A percentile compares a stretch with the other conserved stretches of the same genome.
phyloP scores from a whole-genome alignment of 2,797 vertebrate species.

The Loriculus beryllinus region DNA sequence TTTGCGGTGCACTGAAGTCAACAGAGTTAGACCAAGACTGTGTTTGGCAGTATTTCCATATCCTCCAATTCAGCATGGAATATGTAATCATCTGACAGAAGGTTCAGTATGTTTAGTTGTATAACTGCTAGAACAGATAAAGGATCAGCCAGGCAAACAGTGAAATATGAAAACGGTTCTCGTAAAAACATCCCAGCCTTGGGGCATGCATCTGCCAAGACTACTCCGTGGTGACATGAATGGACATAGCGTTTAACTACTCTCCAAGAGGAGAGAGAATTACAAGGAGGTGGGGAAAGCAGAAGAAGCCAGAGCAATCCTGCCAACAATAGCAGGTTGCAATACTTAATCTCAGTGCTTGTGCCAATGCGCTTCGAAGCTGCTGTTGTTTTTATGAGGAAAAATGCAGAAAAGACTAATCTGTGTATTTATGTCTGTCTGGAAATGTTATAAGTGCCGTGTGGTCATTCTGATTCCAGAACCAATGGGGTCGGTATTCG shows the following conservation, averaged over 20 bases:
- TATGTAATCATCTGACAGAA: conserved; percentile 63
- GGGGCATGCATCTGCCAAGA: conserved; percentile 69
- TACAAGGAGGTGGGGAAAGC: conserved; percentile 63
- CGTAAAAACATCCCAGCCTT: conserved; percentile 71
- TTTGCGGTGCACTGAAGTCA: not conserved
- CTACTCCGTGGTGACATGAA: conserved; percentile 69
- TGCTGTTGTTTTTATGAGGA: conserved; percentile 82
- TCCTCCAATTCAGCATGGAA: conserved; percentile 59
- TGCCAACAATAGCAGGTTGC: conserved; percentile 82
- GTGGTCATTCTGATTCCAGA: conserved; percentile 73
- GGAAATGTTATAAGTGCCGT: conserved; percentile 74
- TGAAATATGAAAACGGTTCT: conserved; percentile 72
- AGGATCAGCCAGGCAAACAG: conserved; percentile 73
- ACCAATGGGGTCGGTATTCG: conserved; percentile 64
- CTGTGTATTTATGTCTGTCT: conserved; percentile 81
- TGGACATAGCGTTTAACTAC: conserved; percentile 64
- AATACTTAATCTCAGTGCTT: conserved; percentile 73
- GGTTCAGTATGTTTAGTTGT: conserved; percentile 68
- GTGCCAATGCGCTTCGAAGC: conserved; percentile 73
- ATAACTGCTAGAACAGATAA: conserved; percentile 76
- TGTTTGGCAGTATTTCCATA: conserved; percentile 50
- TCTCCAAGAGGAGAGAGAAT: conserved; percentile 71
- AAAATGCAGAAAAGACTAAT: conserved; percentile 79
- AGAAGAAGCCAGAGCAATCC: conserved; percentile 60
- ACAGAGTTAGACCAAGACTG: conserved; percentile 34